These are phyloP conservation scores for Triplophysa bombifrons DNA, from an alignment of 2,797 vertebrate genomes.

Conservation along the genomic window DNA sequence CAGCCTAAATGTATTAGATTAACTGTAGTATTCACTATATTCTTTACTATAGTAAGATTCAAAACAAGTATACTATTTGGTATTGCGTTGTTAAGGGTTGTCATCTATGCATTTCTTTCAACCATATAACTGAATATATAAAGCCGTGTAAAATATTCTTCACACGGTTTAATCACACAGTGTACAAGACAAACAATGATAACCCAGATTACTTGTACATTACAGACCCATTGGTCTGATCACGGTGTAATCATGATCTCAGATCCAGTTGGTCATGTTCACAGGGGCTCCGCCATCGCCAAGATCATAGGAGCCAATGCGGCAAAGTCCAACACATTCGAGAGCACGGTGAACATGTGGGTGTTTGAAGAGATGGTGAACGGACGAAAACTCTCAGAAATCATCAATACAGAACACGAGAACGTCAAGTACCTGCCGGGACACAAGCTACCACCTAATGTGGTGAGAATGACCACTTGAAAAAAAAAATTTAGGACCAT, in stretches of 20 bases:
- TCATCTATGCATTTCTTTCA: too few species aligned
- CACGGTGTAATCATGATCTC: neutral
- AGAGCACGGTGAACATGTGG: conserved; percentile 91
- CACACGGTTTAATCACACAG: too few species aligned
- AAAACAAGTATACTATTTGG: too few species aligned
- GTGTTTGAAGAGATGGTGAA: conserved; percentile 91
- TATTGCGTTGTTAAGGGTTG: too few species aligned
- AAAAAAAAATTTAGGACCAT: too few species aligned
- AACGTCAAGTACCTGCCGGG: conserved; percentile 95
- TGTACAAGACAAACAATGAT: too few species aligned
- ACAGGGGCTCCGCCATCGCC: conserved; percentile 96
- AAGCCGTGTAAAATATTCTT: too few species aligned
- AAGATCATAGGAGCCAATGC: conserved; percentile 91
- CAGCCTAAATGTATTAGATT: too few species aligned
- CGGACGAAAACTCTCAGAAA: conserved; percentile 88
- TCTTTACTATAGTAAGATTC: too few species aligned
- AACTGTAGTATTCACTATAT: too few species aligned
- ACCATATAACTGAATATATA: too few species aligned
- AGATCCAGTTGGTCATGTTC: neutral
- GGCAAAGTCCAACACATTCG: conserved; percentile 80
- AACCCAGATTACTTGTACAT: too few species aligned
- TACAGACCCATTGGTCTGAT: neutral
- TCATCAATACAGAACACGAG: conserved; percentile 95
- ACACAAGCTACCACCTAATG: conserved; percentile 92
- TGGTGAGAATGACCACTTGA: conserved; percentile 77